These are phyloP conservation scores for Cremastinae sp. DNA, from an alignment of 2,888 invertebrate species.

Conservation along the genomic window DNA sequence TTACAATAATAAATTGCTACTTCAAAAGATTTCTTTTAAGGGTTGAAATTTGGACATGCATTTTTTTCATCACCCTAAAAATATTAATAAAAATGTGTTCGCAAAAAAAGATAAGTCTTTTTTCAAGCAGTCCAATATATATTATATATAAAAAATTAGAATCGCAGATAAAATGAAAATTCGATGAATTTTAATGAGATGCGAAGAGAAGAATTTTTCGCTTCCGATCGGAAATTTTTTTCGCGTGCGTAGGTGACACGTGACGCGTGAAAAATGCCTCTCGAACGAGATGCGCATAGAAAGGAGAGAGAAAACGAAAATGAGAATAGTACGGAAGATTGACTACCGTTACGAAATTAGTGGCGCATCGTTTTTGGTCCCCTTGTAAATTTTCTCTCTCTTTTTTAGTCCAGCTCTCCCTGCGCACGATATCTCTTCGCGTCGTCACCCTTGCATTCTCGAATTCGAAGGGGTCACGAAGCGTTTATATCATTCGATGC, in stretches of 20 bases:
- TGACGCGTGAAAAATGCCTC: constrained; percentile 34
- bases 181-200: background rate
- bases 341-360: constrained; percentile 76
- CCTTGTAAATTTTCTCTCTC: constrained; percentile 64
- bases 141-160: no score
- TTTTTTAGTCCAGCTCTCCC: constrained; percentile 33
- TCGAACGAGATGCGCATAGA: constrained; percentile 23
- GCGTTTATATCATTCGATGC: constrained; percentile 21
- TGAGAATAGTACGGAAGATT: constrained; percentile 39
- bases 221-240: constrained; percentile 35
- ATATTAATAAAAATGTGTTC: no score
- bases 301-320: constrained; percentile 27
- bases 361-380: constrained; percentile 76
- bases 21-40: no score
- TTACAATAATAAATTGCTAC: no score
- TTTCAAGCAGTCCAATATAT: no score
- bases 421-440: background rate
- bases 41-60: no score
- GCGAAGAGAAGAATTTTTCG: background rate
- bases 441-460: constrained; percentile 51
- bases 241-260: background rate
- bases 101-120: no score
- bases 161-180: no score
- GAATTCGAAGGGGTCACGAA: constrained; percentile 38
- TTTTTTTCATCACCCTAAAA: no score